These are phyloP conservation scores for Onychostruthus taczanowskii DNA, from an alignment of 2,113 vertebrate genomes.

Conservation along the genomic window DNA sequence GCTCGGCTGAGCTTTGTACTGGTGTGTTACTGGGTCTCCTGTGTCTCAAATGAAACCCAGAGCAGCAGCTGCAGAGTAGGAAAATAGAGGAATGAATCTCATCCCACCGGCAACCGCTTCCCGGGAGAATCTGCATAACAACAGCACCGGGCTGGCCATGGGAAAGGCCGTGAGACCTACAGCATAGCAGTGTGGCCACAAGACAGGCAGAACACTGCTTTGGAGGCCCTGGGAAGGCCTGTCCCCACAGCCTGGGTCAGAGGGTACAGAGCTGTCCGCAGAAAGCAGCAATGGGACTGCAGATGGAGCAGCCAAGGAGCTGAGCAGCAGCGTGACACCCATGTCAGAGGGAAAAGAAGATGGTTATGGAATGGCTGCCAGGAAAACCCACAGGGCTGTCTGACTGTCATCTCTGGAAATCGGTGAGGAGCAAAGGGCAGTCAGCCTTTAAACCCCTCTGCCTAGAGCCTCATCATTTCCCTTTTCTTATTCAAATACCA, in stretches of 20 bases:
- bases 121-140: neutral
- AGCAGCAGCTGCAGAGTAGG: neutral
- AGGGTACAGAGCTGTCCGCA: neutral
- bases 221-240: fast-evolving
- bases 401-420: neutral
- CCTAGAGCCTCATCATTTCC: neutral
- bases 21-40: fast-evolving
- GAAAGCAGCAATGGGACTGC: neutral
- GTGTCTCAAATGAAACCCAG: neutral
- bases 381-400: neutral
- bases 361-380: fast-evolving
- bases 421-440: neutral
- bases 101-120: fast-evolving
- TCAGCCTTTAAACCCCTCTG: neutral
- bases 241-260: neutral
- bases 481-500: neutral
- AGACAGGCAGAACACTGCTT: neutral
- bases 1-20: neutral
- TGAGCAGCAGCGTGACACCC: neutral
- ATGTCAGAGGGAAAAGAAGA: neutral
- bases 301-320: too few relatives aligned
- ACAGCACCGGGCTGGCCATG: neutral
- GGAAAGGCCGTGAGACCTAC: neutral
- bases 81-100: neutral
- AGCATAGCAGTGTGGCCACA: neutral